These are phyloP conservation scores for Phainopepla nitens DNA, from an alignment of 2,113 vertebrate species.

Conservation along the genomic window DNA sequence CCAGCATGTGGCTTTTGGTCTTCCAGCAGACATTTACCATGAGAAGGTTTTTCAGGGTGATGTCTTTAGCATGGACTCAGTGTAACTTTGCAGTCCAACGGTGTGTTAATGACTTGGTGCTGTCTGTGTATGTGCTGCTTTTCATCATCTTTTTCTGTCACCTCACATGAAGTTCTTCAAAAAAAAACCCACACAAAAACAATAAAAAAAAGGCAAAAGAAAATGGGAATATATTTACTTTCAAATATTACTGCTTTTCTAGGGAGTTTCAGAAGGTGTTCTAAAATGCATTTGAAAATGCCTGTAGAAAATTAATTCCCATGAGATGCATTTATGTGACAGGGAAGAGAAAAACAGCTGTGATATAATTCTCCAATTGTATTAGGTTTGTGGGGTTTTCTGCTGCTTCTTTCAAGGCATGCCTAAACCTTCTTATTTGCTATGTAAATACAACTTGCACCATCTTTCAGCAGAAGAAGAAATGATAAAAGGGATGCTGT, in stretches of 20 bases:
- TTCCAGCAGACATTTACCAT: background rate
- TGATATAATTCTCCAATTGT: background rate
- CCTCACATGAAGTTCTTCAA: background rate
- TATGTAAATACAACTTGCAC: background rate
- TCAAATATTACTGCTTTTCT: background rate
- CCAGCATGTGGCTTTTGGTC: background rate
- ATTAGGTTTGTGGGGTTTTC: background rate
- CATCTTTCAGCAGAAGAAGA: background rate
- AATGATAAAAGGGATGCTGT: background rate
- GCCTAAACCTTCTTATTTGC: background rate
- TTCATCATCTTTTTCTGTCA: background rate
- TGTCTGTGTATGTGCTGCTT: background rate
- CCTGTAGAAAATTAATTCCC: conserved; percentile 4
- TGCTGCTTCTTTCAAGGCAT: background rate
- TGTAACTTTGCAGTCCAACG: background rate
- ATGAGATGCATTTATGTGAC: background rate
- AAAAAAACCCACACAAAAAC: accelerated
- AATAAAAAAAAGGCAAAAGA: background rate
- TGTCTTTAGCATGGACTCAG: background rate
- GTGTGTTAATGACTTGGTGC: background rate
- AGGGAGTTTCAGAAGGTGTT: background rate
- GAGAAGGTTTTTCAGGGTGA: background rate
- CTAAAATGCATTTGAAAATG: background rate
- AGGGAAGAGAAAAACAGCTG: background rate
- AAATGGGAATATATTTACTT: background rate